Conservation (phyloP, 2,113 vertebrate genomes). For the Brachirus orientalis region DNA sequence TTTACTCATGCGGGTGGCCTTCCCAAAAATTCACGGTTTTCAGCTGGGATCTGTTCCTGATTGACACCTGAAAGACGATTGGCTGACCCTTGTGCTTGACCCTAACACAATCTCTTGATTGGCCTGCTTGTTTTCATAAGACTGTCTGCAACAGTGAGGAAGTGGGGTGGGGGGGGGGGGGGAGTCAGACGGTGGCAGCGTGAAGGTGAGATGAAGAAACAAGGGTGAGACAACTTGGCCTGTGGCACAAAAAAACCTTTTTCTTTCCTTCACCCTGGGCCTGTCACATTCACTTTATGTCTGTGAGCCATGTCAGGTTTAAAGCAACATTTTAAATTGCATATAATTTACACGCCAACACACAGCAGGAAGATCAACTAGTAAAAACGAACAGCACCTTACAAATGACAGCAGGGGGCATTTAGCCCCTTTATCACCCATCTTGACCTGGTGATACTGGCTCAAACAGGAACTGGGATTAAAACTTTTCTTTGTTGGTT, state of each 20-base stretch:
- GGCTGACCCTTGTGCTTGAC: constrained; percentile 59
- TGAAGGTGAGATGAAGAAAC: constrained; percentile 28
- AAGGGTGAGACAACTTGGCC: neutral
- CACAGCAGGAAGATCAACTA: neutral
- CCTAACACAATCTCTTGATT: constrained; percentile 69
- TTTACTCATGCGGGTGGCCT: constrained; percentile 50
- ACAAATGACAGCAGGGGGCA: neutral
- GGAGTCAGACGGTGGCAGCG: constrained; percentile 5
- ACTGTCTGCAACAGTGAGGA: constrained; percentile 53
- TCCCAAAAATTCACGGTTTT: neutral
- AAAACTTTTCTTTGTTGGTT: too few species aligned
- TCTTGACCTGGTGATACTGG: neutral
- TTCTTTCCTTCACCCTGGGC: neutral
- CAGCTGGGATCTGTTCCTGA: constrained; percentile 43
- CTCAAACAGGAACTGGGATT: neutral
- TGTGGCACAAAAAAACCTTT: constrained; percentile 1
- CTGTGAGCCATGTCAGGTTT: neutral
- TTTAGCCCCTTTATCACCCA: neutral
- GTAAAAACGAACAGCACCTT: neutral
- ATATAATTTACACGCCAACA: neutral
- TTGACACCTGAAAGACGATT: constrained; percentile 69
- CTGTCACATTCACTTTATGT: constrained; percentile 36
- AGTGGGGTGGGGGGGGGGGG: constrained; percentile 18
- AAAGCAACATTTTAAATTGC: constrained; percentile 6
- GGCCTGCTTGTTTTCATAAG: constrained; percentile 77